phyloP scores from a whole-genome alignment of 1,140 invertebrate species.

The Chironomus tepperi region DNA sequence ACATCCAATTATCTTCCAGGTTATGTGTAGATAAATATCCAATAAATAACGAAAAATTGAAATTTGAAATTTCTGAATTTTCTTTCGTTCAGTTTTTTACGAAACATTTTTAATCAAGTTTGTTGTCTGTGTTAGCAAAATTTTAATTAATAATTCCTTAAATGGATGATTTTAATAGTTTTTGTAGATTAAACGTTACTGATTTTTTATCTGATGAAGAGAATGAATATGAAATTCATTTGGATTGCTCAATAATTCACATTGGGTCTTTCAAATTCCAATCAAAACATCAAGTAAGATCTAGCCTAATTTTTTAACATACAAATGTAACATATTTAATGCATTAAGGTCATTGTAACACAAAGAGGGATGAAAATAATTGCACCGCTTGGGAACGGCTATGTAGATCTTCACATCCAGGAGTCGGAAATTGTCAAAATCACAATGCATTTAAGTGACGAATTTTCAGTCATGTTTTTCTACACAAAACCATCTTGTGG shows the following conservation, averaged over 20 bases:
- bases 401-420: constrained; percentile 52
- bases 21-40: too few relatives aligned
- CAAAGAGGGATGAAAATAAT: constrained; percentile 54
- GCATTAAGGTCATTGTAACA: constrained; percentile 50
- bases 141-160: too few relatives aligned
- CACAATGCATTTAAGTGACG: constrained; percentile 61
- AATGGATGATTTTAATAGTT: too few relatives aligned
- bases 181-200: constrained; percentile 33
- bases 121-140: too few relatives aligned
- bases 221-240: constrained; percentile 40
- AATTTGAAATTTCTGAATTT: too few relatives aligned
- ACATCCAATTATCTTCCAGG: too few relatives aligned
- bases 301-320: constrained; percentile 20
- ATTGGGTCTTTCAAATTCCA: constrained; percentile 69
- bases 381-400: constrained; percentile 51
- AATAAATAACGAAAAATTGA: too few relatives aligned
- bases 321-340: neutral
- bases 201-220: constrained; percentile 29
- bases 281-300: constrained; percentile 53
- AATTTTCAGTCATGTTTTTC: constrained; percentile 66
- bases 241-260: constrained; percentile 63
- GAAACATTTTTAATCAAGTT: too few relatives aligned
- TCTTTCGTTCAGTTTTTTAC: too few relatives aligned
- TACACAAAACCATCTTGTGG: constrained; percentile 59
- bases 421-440: constrained; percentile 59